Percentiles rank a stretch among this genome's conserved stretches.
Evolutionary conservation across 2,888 invertebrate species (phyloP).

Genomic region (Epirrita christyi): DNA sequence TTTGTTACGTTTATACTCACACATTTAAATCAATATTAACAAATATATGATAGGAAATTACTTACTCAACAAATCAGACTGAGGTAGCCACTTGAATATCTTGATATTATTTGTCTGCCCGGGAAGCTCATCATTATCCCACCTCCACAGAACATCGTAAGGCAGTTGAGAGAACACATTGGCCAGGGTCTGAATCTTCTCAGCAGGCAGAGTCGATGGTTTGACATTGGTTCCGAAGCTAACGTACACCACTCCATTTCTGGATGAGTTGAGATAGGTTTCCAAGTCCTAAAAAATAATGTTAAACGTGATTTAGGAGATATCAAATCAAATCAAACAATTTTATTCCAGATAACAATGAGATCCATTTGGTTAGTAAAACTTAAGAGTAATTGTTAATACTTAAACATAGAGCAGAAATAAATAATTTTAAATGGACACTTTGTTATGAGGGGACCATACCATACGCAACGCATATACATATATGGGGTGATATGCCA

Average conservation of each 20-base stretch:
- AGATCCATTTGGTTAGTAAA: too few relatives aligned
- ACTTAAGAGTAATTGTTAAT: too few relatives aligned
- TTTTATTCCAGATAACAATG: too few relatives aligned
- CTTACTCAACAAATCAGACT: conserved; percentile 62
- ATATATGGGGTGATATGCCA: too few relatives aligned
- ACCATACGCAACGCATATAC: too few relatives aligned
- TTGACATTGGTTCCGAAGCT: conserved; percentile 68
- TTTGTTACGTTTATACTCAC: too few relatives aligned
- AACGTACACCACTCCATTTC: conserved; percentile 55
- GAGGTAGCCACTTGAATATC: conserved; percentile 65
- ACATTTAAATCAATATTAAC: too few relatives aligned
- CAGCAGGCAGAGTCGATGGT: conserved; percentile 50
- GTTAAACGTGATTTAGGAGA: background rate
- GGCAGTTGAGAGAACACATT: conserved; percentile 60
- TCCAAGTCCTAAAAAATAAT: conserved; percentile 56
- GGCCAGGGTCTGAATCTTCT: conserved; percentile 49
- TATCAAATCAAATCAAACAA: too few relatives aligned
- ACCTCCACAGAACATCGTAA: conserved; percentile 70
- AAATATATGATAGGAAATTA: background rate
- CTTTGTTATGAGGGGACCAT: too few relatives aligned
- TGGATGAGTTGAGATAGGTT: conserved; percentile 57
- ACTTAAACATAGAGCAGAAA: too few relatives aligned
- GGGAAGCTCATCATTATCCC: conserved; percentile 54
- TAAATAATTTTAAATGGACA: too few relatives aligned
- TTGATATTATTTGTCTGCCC: conserved; percentile 57